Base-by-base conservation (phyloP, 2,797 vertebrate genomes). In the Merluccius polli region DNA sequence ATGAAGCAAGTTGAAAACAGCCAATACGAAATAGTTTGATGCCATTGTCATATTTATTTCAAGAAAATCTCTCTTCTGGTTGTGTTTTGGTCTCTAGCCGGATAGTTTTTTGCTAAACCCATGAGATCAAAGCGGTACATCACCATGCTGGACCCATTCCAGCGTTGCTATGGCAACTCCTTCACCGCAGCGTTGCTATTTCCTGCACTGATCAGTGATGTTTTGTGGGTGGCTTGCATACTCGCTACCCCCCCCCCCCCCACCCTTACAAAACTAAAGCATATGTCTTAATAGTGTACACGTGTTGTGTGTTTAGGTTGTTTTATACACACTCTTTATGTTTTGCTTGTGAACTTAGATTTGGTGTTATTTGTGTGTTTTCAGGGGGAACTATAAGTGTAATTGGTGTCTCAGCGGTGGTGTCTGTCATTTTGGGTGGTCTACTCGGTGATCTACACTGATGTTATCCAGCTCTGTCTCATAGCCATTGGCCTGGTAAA, bases 401-500 rank as follows among this genome's bases (percentile, higher is more conserved):
- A 13, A 90, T 95, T 79, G 16, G 89, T 7, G 21, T 93, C 79
- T 95, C 94, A 0, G 92, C 95, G 12, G 89, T 82, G 10, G 91
- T 89, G 33, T 87, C 94, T 13, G 89, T 92, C 69, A 13, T 85
- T 75, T 95, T 93, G 73, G 94, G 94, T 48, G 94, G 94, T 95
- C 72, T 95, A 94, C 89, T 94, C 94, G 0, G 93, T 95, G 44
- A 93, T 93, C 2, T 95, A 95, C 73, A 95, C 94, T 0, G 93
- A 95, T 78, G 87, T 95, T 35, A 90, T 93, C 79, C 94, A 95
- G 83, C 83, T 95, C 65, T n/a, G 85, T 81, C 92, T 95, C 82
- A 87, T 93, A 10, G 89, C 87, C 12, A 2, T 93, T 83, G 93
- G 93, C 72, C 79, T 95, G 94, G 94, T 92, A 89, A 94, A 93